Percentiles rank a stretch among this genome's conserved stretches.
Conservation (phyloP, 2,797 vertebrate species). For the Malurus splendens region DNA sequence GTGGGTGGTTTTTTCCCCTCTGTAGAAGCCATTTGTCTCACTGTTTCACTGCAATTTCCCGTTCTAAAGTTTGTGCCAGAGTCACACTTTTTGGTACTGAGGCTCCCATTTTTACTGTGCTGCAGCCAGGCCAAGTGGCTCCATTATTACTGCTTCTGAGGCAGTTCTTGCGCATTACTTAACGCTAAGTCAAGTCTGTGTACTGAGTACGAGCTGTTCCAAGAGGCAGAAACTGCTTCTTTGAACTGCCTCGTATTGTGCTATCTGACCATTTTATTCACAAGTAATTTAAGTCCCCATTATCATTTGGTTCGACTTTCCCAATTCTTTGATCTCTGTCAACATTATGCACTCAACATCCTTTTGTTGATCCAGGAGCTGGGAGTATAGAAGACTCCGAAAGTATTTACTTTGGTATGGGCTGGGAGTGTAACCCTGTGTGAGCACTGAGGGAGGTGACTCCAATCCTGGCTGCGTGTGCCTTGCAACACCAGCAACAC, state of each 20-base stretch:
- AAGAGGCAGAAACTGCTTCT: constrained; percentile 30
- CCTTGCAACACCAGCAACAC: background rate
- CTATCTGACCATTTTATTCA: constrained; percentile 44
- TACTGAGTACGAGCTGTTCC: constrained; percentile 24
- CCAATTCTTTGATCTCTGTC: constrained; percentile 57
- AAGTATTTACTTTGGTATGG: constrained; percentile 29
- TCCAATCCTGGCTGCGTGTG: background rate
- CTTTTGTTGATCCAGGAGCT: constrained; percentile 27
- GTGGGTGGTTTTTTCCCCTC: fast-evolving
- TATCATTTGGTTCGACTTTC: constrained; percentile 40
- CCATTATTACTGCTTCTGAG: background rate
- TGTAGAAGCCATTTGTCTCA: background rate
- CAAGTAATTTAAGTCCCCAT: constrained; percentile 38
- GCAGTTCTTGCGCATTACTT: background rate
- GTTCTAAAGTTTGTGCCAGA: background rate
- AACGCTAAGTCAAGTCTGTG: background rate
- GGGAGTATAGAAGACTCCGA: background rate
- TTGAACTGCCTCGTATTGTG: constrained; percentile 29
- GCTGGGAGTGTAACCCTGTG: background rate
- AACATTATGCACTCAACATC: constrained; percentile 40
- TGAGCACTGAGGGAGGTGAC: background rate
- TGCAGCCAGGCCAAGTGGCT: background rate
- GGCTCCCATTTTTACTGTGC: background rate
- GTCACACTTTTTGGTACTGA: background rate
- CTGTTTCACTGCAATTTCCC: background rate